Base-by-base conservation (phyloP, 2,888 invertebrate species). In the Azorinus chamasolen region DNA sequence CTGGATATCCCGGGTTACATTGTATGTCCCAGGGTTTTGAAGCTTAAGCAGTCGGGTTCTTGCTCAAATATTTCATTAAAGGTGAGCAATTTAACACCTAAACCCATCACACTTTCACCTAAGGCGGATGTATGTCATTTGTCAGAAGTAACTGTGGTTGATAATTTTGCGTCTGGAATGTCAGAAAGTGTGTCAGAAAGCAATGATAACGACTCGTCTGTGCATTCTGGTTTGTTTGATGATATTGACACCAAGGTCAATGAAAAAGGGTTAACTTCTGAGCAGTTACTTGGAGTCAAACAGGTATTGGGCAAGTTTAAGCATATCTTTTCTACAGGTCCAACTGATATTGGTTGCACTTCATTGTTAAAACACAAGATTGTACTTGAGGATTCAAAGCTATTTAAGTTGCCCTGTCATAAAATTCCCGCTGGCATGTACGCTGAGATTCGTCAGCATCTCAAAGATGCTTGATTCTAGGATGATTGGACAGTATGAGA, bases 1-100 rank as follows among this genome's bases (percentile, higher is more conserved):
- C n/a, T n/a, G n/a, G n/a, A n/a, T n/a, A n/a, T n/a, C n/a, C n/a
- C n/a, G n/a, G n/a, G n/a, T n/a, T n/a, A n/a, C n/a, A n/a, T n/a
- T n/a, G 51, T 68, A n/a, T 68, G 68, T 45, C 59, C 68, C n/a
- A 39, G 68, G 25, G 54, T 69, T 32, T 53, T 69, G 16, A 46
- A 6, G 54, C 41, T 14, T n/a, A n/a, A n/a, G n/a, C n/a, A n/a
- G n/a, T n/a, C n/a, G n/a, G n/a, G n/a, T n/a, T n/a, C n/a, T n/a
- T 53, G 27, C 27, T 61, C 61, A 1, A 48, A 61, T n/a, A 32
- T 69, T 16, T 61, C 69, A 20, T 53, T 69, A 8, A 24, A 45
- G 18, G 1, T 69, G 18, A 53, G 22, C 25, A 69, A 69, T 39
- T 51, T 69, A 20, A 53, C 61, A 32, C 46, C 61, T 24, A 59